These are phyloP conservation scores for Parapristionchus giblindavisi DNA, from an alignment of 2,888 invertebrate species.

Conservation along the genomic window DNA sequence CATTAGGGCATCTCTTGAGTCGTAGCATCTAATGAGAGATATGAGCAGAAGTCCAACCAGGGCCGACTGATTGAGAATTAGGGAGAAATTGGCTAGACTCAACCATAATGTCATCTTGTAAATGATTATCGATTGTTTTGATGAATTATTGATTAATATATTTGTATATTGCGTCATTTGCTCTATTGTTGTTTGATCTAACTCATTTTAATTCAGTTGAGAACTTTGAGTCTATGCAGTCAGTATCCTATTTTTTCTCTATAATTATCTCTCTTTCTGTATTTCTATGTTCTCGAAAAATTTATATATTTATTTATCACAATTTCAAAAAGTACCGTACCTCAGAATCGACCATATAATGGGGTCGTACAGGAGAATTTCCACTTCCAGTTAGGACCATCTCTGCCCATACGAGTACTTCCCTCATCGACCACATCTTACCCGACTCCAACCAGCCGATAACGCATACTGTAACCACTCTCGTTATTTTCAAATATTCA, in stretches of 20 bases:
- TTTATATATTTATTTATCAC: background rate
- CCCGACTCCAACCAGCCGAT: constrained; percentile 30
- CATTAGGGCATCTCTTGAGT: background rate
- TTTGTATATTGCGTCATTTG: no score
- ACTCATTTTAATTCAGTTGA: no score
- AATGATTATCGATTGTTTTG: background rate
- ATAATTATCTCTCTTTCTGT: no score
- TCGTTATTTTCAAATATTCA: no score
- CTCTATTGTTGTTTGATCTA: no score
- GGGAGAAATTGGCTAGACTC: background rate
- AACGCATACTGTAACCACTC: background rate
- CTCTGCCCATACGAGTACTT: background rate
- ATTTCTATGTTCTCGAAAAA: no score
- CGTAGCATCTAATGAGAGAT: background rate
- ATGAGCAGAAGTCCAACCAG: constrained; percentile 7
- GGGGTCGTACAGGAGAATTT: constrained; percentile 11
- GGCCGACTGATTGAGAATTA: background rate
- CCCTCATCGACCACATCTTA: background rate
- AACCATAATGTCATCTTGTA: background rate
- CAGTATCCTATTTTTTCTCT: background rate
- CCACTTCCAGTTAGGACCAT: background rate
- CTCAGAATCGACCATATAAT: background rate
- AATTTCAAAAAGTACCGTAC: background rate
- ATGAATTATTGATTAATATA: no score
- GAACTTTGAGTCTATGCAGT: background rate